Conservation (phyloP, 2,888 invertebrate genomes). For the Phalangium opilio region DNA sequence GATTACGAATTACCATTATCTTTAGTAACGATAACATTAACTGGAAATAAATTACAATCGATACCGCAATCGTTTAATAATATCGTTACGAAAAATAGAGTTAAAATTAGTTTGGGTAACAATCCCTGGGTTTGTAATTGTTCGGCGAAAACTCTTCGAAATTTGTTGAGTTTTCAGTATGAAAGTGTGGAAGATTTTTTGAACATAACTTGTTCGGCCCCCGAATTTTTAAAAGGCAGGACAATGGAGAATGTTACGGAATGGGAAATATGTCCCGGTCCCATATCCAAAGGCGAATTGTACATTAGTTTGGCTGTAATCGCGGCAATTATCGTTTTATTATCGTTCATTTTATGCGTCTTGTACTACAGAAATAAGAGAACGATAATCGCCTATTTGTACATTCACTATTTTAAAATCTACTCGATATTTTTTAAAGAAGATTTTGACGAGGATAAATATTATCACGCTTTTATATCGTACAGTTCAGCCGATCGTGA, state of each 20-base stretch:
- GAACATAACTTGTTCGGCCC: slow-evolving; percentile 8
- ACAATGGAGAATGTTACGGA: slow-evolving; percentile 14
- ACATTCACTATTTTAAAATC: slow-evolving; percentile 21
- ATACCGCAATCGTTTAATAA: neutral
- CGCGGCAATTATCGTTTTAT: slow-evolving; percentile 14
- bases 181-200: slow-evolving; percentile 12
- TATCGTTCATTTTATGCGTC: slow-evolving; percentile 18
- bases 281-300: slow-evolving; percentile 13
- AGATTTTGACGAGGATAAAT: slow-evolving; percentile 22
- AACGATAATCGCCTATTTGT: slow-evolving; percentile 22
- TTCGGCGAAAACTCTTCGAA: slow-evolving; percentile 15
- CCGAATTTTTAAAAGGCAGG: slow-evolving; percentile 4
- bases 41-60: slow-evolving; percentile 12
- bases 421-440: slow-evolving; percentile 22
- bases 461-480: slow-evolving; percentile 22
- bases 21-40: slow-evolving; percentile 11
- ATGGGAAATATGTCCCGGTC: slow-evolving; percentile 19
- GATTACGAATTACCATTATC: slow-evolving; percentile 6
- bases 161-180: slow-evolving; percentile 17
- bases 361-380: slow-evolving; percentile 22
- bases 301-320: slow-evolving; percentile 16
- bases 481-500: slow-evolving; percentile 22
- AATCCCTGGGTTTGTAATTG: slow-evolving; percentile 22
- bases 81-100: neutral
- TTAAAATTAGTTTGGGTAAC: slow-evolving; percentile 7